Evolutionary conservation across 2,113 vertebrate species (phyloP), one percentile per base, ranked within the genome.

Genomic region (Sander vitreus): DNA sequence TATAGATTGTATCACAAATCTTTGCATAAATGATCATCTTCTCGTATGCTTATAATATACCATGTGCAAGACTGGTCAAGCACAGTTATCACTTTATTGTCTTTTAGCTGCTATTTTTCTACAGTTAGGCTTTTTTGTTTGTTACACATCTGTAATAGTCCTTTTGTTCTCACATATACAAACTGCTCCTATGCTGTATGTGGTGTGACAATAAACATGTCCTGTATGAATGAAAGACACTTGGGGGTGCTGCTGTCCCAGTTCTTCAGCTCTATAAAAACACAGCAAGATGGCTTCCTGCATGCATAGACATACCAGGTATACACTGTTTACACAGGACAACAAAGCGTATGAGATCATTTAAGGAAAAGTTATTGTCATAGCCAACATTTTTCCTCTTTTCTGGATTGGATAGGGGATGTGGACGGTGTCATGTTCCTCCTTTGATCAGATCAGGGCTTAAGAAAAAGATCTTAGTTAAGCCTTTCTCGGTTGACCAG

Each of bases 271-370:
- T 36, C 6, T 33, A 2, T 2, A n/a, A 58, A 60, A 54, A 45
- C 70, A 75, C 36, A 60, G 58, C 59, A 89, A 89, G 67, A 85
- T 89, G 86, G 80, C 84, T 74, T 70, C 77, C 59, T 57, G 57
- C 19, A 30, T 59, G 19, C 59, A 75, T 4, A 58, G 11, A 51
- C 36, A 33, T 3, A 25, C 19, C 19, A 66, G 73, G 50, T 69
- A 58, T 54, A 67, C 65, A 39, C 5, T 84, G 45, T 81, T 57
- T 30, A 58, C 73, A 75, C 48, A 13, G n/a, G 27, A 62, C 71
- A 53, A 67, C 30, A 23, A 15, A 69, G 47, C 18, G 25, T 4
- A 1, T 19, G 48, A 47, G 27, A 23, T 18, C 0, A 30, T 12
- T 6, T 0, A 21, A 51, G 23, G 36, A 45, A 2, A 68, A 30